Evolutionary conservation across 2,888 invertebrate genomes (phyloP).

Genomic region (Trichogramma evanescens): DNA sequence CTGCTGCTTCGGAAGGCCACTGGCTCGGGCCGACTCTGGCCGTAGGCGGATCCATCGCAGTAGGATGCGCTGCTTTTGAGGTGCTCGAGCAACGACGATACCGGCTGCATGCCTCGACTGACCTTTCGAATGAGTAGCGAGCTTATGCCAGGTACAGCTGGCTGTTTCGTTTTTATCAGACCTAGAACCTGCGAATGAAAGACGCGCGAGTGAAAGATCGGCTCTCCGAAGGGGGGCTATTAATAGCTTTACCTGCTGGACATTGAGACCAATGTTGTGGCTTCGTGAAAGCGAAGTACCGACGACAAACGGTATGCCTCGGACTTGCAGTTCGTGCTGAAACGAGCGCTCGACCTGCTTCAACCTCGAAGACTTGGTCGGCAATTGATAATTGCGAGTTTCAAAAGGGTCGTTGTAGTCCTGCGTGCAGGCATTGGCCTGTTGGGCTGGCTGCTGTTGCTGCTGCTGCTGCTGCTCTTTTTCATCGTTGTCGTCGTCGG

Average conservation of each 20-base stretch:
- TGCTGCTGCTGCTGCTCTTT: not conserved
- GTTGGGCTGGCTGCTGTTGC: not conserved
- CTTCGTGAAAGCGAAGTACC: slow-evolving; percentile 58
- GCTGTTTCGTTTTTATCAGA: slow-evolving; percentile 39
- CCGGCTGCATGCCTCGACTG: slow-evolving; percentile 33
- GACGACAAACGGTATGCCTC: slow-evolving; percentile 58
- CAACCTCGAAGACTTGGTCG: slow-evolving; percentile 61
- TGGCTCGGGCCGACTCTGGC: too few species aligned
- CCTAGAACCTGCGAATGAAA: slow-evolving; percentile 32
- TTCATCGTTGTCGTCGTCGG: too few species aligned
- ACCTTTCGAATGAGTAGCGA: slow-evolving; percentile 38
- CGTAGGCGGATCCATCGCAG: not conserved
- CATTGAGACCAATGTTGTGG: slow-evolving; percentile 59
- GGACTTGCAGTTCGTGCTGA: slow-evolving; percentile 48
- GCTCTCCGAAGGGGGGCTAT: not conserved
- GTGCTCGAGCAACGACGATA: slow-evolving; percentile 29
- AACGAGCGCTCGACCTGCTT: slow-evolving; percentile 56
- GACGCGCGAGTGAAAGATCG: not conserved
- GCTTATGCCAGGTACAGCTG: slow-evolving; percentile 28
- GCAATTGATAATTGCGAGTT: slow-evolving; percentile 51
- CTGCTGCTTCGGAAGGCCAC: too few species aligned
- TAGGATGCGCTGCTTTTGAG: slow-evolving; percentile 1
- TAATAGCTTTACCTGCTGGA: slow-evolving; percentile 51
- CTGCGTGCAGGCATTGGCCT: not conserved
- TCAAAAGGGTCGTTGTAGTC: slow-evolving; percentile 26